phyloP scores from a whole-genome alignment of 2,888 invertebrate species.

The Noctua janthe region DNA sequence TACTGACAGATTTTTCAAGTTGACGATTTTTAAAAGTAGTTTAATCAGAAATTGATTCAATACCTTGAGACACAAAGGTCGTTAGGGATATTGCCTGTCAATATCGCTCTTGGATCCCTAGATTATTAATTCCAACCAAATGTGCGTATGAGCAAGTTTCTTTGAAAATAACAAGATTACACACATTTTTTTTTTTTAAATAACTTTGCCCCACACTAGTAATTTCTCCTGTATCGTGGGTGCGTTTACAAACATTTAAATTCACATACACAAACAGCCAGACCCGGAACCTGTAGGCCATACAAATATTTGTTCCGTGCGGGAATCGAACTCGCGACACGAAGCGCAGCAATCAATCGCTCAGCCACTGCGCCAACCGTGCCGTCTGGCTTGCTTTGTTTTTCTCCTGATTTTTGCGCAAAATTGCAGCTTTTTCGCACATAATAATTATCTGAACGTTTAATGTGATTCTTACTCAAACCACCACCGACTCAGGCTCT shows the following conservation, averaged over 20 bases:
- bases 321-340: no score
- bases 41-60: slow-evolving; percentile 13
- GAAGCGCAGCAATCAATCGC: no score
- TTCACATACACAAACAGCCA: no score
- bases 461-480: background rate
- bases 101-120: background rate
- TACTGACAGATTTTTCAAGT: slow-evolving; percentile 33
- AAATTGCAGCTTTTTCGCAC: background rate
- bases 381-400: no score
- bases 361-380: no score
- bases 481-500: background rate
- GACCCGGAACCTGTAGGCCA: no score
- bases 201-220: no score
- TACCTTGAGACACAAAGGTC: background rate
- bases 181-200: no score
- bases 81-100: slow-evolving; percentile 1
- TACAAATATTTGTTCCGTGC: no score
- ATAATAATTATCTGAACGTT: background rate
- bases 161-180: background rate
- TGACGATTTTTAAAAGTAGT: slow-evolving; percentile 28
- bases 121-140: background rate
- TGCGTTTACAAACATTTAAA: no score
- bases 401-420: background rate
- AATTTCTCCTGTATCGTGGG: no score
- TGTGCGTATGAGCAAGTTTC: background rate